Evolutionary conservation across 2,113 vertebrate species (phyloP), one percentile per base, ranked within the genome.

Genomic region (Lucifuga dentata): DNA sequence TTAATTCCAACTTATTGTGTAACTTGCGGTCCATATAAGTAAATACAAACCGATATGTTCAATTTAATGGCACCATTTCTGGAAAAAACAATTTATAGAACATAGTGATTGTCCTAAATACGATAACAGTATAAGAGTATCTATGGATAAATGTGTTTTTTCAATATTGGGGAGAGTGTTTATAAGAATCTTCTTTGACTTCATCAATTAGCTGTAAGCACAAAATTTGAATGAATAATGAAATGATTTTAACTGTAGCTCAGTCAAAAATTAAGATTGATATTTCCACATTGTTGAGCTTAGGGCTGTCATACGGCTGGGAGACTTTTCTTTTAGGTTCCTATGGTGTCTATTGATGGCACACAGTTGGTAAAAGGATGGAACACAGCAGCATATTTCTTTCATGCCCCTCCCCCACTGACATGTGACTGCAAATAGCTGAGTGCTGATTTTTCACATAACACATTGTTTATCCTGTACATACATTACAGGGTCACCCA

Each of bases 291-390:
- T 62, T 68, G 72, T 40, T 76, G 71, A 58, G 29, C 19, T 64
- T 48, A 33, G 49, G 68, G 59, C 68, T 74, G 71, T 86, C 78
- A 79, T 73, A 62, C 71, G 72, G 70, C 60, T 59, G 55, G 46
- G 69, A 50, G 71, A n/a, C 57, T 43, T 57, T 77, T 67, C 52
- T 71, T 58, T 57, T 57, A 58, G 41, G 66, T 60, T 52, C 45
- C 49, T 15, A 53, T 68, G 60, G 77, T 76, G 70, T 75, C 76
- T 58, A 63, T 53, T 78, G 81, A 81, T 80, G 70, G 52, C 70
- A 78, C 79, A 67, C 76, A 69, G 74, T 52, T 17, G 71, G 66
- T 78, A 52, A 56, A 71, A 52, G 70, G 44, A 51, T 19, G 52
- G 46, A 56, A 53, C 24, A 0, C 69, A 55, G 73, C 46, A 51